Evolutionary conservation across 2,797 vertebrate species (phyloP).

Genomic region (Buphagus erythrorhynchus): DNA sequence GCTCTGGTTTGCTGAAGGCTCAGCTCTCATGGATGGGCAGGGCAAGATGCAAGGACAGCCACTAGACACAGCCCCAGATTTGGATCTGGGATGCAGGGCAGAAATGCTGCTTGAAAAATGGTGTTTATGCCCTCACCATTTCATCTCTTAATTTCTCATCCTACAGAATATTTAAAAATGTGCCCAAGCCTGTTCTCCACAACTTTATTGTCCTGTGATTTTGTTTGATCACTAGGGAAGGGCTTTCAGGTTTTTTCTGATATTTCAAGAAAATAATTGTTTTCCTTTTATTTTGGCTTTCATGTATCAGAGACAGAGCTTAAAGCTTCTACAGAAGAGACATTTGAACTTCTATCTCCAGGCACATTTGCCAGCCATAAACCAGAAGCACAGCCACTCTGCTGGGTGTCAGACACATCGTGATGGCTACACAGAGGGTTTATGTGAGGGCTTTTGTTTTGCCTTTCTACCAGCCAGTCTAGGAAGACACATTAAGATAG

Average conservation of each 20-base stretch:
- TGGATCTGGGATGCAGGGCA: not conserved
- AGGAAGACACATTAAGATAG: not conserved
- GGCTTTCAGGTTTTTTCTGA: not conserved
- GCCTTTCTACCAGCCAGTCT: not conserved
- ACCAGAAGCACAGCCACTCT: not conserved
- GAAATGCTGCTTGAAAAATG: accelerated
- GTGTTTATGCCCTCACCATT: not conserved
- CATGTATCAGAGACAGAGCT: not conserved
- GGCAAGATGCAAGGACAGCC: not conserved
- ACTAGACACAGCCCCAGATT: accelerated
- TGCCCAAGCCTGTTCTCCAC: not conserved
- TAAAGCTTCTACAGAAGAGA: not conserved
- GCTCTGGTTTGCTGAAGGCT: not conserved
- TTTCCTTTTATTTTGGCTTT: not conserved
- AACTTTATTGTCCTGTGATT: not conserved
- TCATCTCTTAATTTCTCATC: not conserved
- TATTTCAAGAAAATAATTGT: not conserved
- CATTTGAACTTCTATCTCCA: not conserved
- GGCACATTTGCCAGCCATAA: not conserved
- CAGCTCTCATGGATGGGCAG: accelerated
- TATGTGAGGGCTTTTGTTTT: constrained; percentile 45
- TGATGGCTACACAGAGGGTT: not conserved
- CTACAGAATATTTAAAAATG: not conserved
- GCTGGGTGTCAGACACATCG: not conserved
- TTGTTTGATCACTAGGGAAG: not conserved